A percentile compares a stretch with the other conserved stretches of the same genome.
phyloP scores from a whole-genome alignment of 2,797 vertebrate genomes.

The Geotrypetes seraphini region DNA sequence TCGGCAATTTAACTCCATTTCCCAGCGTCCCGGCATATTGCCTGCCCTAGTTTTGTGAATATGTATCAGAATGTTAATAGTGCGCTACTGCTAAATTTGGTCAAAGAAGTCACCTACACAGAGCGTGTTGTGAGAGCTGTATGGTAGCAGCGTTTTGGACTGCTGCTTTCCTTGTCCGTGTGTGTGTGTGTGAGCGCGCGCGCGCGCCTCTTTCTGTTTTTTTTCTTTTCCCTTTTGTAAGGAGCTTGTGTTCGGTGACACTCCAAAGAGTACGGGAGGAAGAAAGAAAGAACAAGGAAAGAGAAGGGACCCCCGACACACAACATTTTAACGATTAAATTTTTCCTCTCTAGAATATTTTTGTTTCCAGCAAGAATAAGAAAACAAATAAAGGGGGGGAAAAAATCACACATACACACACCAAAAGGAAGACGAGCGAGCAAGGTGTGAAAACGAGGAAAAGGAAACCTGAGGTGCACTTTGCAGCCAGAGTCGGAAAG shows the following conservation, averaged over 20 bases:
- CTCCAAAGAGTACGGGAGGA: no score
- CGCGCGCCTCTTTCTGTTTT: background rate
- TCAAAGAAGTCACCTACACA: slow-evolving; percentile 63
- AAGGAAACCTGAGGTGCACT: slow-evolving; percentile 30
- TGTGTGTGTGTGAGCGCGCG: background rate
- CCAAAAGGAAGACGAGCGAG: slow-evolving; percentile 7
- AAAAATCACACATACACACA: slow-evolving; percentile 16
- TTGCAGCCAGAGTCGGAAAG: slow-evolving; percentile 17
- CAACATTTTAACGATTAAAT: slow-evolving; percentile 8
- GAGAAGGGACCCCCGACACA: slow-evolving; percentile 30
- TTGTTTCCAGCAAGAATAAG: slow-evolving; percentile 20
- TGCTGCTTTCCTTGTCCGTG: no score
- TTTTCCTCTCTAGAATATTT: slow-evolving; percentile 24
- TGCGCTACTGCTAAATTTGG: slow-evolving; percentile 76
- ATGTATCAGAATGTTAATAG: slow-evolving; percentile 83
- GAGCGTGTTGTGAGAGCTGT: slow-evolving; percentile 54
- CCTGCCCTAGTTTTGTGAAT: slow-evolving; percentile 55
- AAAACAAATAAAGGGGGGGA: slow-evolving; percentile 45
- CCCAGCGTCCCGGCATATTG: slow-evolving; percentile 47
- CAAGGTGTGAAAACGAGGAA: slow-evolving; percentile 25
- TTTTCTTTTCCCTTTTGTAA: background rate
- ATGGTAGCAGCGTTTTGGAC: background rate
- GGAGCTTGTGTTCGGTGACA: no score
- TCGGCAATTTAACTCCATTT: slow-evolving; percentile 54
- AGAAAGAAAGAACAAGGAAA: slow-evolving; percentile 2